Base-by-base conservation (phyloP, 2,888 invertebrate genomes). In the Nysson spinosus region DNA sequence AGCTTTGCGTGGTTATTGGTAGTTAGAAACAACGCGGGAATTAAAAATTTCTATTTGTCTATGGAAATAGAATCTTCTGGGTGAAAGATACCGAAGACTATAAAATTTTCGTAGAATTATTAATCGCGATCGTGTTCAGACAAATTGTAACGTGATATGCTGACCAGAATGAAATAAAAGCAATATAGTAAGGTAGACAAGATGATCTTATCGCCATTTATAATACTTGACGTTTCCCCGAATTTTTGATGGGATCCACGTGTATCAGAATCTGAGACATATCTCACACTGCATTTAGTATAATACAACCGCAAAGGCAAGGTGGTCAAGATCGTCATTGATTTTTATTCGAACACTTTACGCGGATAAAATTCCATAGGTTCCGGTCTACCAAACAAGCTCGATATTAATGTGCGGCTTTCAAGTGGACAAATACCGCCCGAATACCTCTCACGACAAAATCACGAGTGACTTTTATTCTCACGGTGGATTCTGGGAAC, bases 81-180 rank as follows among this genome's bases (percentile, higher is more conserved):
- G n/a, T n/a, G n/a, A n/a, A n/a, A n/a, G n/a, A n/a, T n/a, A n/a
- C n/a, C n/a, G n/a, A n/a, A n/a, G n/a, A n/a, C n/a, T n/a, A n/a
- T n/a, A n/a, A n/a, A 47, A 46, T 55, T 37, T 43, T 37, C 26
- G 37, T n/a, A 43, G 28, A 20, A 22, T 19, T 51, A 35, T 44
- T 64, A n/a, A 65, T 65, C 64, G 43, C 49, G 64, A 66, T 67
- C 58, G n/a, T n/a, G n/a, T n/a, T n/a, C 49, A 39, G 52, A 66
- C 58, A 66, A 67, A 67, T 67, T 49, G 58, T 58, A 17, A 40
- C 47, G 46, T 24, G 54, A 34, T 16, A 24, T 28, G 9, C 34
- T 22, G 24, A 17, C 39, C 47, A 28, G 34, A 43, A 61, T 54
- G 52, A 54, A 39, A 39, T 61, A 24, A 16, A 20, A 28, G 46